Base-by-base conservation (phyloP, 2,888 invertebrate genomes). In the Stenoptilia bipunctidactyla region DNA sequence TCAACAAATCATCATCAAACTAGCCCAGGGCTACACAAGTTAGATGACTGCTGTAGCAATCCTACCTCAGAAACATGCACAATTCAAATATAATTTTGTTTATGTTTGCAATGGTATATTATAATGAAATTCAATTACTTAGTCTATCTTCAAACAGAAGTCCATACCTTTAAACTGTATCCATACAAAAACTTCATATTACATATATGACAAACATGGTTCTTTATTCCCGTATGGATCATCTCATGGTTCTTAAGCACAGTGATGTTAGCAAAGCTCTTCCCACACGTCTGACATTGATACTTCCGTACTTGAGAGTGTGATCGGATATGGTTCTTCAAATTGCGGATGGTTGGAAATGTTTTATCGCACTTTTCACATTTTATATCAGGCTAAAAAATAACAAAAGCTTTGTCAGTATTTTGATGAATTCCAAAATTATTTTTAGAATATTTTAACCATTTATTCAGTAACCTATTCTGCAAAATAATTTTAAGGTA, bases 161-260 rank as follows among this genome's bases (percentile, higher is more conserved):
- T n/a, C n/a, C n/a, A n/a, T 45, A 84, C 84, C 74, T 83, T 80
- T 20, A 84, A 64, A 54, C 83, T 85, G 49, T 71, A 71, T 1
- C 64, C 63, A 51, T 83, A 83, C 27, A 80, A 74, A 47, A 83
- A 80, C 52, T 69, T 85, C 53, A 83, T 86, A 62, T 90, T 89
- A 54, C 92, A 92, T 35, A 90, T 75, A 52, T 90, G 88, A 52
- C 92, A 92, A 10, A 87, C 84, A 51, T 87, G 89, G 45, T 90
- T 88, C 58, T 90, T 90, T 27, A 89, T 71, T 0, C 90, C 90
- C 1, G 86, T 84, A 52, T 92, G 92, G 13, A 90, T 90, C 46
- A 88, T 76, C 56, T 91, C 90, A 53, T 92, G 92, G 52, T 90
- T 91, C 54, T 87, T 87, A 37, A 92, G 63, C 53, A 89, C 89